Evolutionary conservation across 2,113 vertebrate genomes (phyloP), one percentile per base, ranked within the genome.

Genomic region (Dasyornis broadbenti): DNA sequence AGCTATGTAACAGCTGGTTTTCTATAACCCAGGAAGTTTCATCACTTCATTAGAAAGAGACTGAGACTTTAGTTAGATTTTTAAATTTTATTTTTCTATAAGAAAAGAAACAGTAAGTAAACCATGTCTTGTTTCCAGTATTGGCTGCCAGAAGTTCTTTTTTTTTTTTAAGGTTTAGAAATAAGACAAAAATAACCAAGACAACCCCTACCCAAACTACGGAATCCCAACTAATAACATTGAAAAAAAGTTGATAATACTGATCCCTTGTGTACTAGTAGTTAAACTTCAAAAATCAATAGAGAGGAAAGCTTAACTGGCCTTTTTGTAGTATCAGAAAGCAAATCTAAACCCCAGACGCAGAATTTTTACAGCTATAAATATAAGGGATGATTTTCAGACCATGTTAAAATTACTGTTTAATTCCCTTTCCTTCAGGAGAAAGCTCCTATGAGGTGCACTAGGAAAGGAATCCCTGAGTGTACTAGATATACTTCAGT

Each of bases 401-500:
- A 91, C 86, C 83, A 79, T 69, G 82, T 89, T 91, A 82, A 95
- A 94, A 94, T 92, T 81, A 80, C 56, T 79, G 50, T 80, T 95
- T 89, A 85, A 91, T 97, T 90, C 81, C 84, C 71, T 96, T 97
- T 91, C 71, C 75, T 94, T 92, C 89, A 89, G 80, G 71, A 96
- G 86, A 89, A 95, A 94, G 82, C 15, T 95, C 82, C 64, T 71
- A 17, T 53, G 78, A 97, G 93, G 89, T 86, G 82, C 79, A 88
- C 69, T 95, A 86, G 77, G 94, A 96, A 97, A 95, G 91, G 89
- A 88, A 97, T 98, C 98, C 97, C 97, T 97, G 97, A 98, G 97
- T 94, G 42, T 89, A 77, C 79, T 90, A 82, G 84, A 70, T 45
- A 28, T 22, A 94, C 66, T 89, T 90, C 82, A 88, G 76, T 90